These are phyloP conservation scores for Chironex yamaguchii DNA, from an alignment of 30 jellyfish, hydroid and myxozoan genomes.

Conservation along the genomic window DNA sequence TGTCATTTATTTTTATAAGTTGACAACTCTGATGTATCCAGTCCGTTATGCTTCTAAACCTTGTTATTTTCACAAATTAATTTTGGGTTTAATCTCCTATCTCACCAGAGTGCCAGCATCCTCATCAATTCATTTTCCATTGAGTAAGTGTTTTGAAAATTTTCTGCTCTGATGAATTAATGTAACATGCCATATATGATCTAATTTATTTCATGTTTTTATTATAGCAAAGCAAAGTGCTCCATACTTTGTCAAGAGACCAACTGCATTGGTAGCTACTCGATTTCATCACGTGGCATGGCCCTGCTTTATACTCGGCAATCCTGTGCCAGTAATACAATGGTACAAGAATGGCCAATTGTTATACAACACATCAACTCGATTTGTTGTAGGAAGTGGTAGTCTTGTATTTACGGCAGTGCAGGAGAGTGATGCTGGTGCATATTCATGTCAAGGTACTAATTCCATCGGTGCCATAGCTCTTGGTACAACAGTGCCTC, in stretches of 20 bases:
- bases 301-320: slow-evolving; percentile 70
- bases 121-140: too few species aligned
- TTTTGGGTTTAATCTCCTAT: too few species aligned
- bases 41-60: too few species aligned
- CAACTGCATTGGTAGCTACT: slow-evolving; percentile 41
- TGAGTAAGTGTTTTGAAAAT: too few species aligned
- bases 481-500: slow-evolving; percentile 56
- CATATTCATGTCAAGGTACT: slow-evolving; percentile 73
- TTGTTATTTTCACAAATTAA: too few species aligned
- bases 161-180: too few species aligned
- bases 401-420: slow-evolving; percentile 49
- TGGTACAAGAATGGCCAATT: slow-evolving; percentile 60
- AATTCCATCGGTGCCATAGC: slow-evolving; percentile 54
- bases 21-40: too few species aligned
- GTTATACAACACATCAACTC: slow-evolving; percentile 14
- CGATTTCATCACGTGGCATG: slow-evolving; percentile 51
- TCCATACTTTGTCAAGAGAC: slow-evolving; percentile 81
- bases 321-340: slow-evolving; percentile 64
- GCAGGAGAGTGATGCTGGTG: slow-evolving; percentile 41
- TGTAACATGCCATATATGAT: too few species aligned
- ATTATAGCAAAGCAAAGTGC: slow-evolving; percentile 57
- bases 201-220: too few species aligned
- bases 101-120: too few species aligned
- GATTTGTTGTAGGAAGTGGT: slow-evolving; percentile 49
- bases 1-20: too few species aligned